Base-by-base conservation (phyloP, 2,888 invertebrate genomes). In the Drosophila picticornis region DNA sequence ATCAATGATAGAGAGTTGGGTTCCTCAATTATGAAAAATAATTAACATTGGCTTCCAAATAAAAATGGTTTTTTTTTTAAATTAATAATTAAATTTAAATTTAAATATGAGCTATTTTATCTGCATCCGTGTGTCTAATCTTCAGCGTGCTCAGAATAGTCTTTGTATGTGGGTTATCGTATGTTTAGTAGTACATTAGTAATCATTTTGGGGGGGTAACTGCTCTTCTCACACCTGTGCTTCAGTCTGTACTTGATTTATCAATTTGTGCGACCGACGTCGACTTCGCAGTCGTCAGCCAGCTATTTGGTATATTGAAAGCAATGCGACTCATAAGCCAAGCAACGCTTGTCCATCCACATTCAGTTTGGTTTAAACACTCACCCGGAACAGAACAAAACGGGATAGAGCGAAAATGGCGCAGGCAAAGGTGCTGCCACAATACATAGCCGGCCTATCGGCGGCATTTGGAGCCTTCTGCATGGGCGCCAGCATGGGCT, bases 381-480 rank as follows among this genome's bases (percentile, higher is more conserved):
- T 77, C 65, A 34, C 19, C 43, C 32, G 56, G 79, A 36, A 36
- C 62, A 52, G 50, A 70, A 67, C 77, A 32, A 1, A 53, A 27
- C 19, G 13, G 4, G 16, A 50, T 1, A 29, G 10, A 40, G 11
- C 13, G 6, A 38, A 22, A 13, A 90, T 82, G 89, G 61, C 65
- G 11, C 65, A 76, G 50, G 73, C 85, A 43, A 80, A 85, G 51
- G 76, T 78, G 6, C 34, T 91, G 43, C 88, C 88, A 9, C 87
- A 88, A 53, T 88, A 86, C 57, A 67, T 88, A 31, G 87, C 87
- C 48, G 87, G 90, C 2, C 36, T 85, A n/a, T 86, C 87, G 36
- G 87, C 91, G 16, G 70, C 89, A 0, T 90, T 90, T 25, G 87
- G 87, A 4, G 90, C 91, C 46, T 81, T 91, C 11, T 88, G 87